These are phyloP conservation scores for Acanthaster planci DNA, from an alignment of 35 echinoderm and acorn worm species.

Conservation along the genomic window DNA sequence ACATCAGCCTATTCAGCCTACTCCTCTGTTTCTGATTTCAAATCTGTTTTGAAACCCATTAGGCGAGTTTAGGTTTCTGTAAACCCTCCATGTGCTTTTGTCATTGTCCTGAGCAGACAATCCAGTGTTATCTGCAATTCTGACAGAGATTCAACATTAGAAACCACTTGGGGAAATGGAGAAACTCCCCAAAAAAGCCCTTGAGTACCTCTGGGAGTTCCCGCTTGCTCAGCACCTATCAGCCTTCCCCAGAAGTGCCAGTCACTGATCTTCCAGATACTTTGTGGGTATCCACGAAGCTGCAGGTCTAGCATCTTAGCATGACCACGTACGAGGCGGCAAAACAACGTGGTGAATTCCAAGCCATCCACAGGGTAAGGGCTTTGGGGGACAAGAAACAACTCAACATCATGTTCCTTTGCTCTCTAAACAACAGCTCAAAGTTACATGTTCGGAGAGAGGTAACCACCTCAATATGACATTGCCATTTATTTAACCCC, in stretches of 20 bases:
- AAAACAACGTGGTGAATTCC: slow-evolving; percentile 85
- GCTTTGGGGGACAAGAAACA: slow-evolving; percentile 36
- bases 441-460: no score
- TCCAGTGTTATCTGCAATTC: neutral
- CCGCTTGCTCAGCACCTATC: slow-evolving; percentile 83
- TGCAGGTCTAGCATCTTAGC: slow-evolving; percentile 58
- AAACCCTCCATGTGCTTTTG: no score
- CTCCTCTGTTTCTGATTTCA: neutral
- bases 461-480: no score
- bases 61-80: no score
- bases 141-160: no score
- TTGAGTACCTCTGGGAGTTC: slow-evolving; percentile 80
- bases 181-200: neutral
- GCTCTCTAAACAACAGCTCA: no score
- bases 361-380: slow-evolving; percentile 67
- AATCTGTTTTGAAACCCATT: no score
- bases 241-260: slow-evolving; percentile 94
- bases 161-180: neutral
- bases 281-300: slow-evolving; percentile 80
- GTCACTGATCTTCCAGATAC: slow-evolving; percentile 69
- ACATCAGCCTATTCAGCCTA: neutral
- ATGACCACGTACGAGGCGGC: slow-evolving; percentile 73
- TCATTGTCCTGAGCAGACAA: neutral
- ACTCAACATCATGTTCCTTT: no score
- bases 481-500: no score